Percentiles rank a stretch among this genome's conserved stretches.
Evolutionary conservation across 2,888 invertebrate genomes (phyloP).

Genomic region (Nycteola revayana): DNA sequence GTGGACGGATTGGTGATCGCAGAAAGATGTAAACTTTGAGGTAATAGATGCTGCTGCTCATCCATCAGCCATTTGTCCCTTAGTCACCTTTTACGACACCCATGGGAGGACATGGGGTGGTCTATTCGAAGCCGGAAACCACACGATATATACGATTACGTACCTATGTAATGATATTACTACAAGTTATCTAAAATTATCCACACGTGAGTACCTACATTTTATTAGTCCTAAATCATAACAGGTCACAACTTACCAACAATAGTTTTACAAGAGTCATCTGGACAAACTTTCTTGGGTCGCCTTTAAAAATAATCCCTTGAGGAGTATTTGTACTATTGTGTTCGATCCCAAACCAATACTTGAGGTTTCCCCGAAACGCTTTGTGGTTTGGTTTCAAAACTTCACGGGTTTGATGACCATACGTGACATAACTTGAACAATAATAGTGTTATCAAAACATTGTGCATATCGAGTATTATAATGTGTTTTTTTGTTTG

Average conservation of each 20-base stretch:
- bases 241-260: conserved; percentile 35
- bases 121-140: no score
- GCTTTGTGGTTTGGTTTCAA: conserved; percentile 66
- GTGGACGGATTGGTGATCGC: no score
- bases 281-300: conserved; percentile 59
- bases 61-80: no score
- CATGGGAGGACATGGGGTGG: no score
- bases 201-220: no score
- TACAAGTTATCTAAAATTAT: no score
- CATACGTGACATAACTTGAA: conserved; percentile 37
- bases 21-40: no score
- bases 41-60: no score
- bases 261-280: conserved; percentile 59
- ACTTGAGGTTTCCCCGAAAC: conserved; percentile 69
- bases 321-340: conserved; percentile 72
- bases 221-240: conserved; percentile 32
- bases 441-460: conserved; percentile 36
- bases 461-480: conserved; percentile 4
- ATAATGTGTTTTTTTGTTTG: no score
- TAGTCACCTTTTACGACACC: no score
- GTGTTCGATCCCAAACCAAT: conserved; percentile 67
- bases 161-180: no score
- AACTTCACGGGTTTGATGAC: conserved; percentile 61
- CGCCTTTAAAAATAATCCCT: conserved; percentile 67
- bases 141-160: no score